phyloP scores from a whole-genome alignment of 2,797 vertebrate species.

The Loriculus beryllinus region DNA sequence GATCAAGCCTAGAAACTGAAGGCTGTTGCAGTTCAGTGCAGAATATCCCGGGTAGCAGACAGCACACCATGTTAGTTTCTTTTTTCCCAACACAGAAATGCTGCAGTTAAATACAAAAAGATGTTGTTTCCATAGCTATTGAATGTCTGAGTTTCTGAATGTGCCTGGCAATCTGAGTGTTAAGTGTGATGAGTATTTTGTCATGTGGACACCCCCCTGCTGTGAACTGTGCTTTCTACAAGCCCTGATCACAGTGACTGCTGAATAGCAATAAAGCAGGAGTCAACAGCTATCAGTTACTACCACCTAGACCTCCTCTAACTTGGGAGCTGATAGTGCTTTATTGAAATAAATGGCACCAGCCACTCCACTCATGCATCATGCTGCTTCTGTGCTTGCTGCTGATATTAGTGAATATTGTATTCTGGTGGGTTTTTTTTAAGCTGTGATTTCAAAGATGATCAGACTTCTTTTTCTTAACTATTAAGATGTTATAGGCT shows the following conservation, averaged over 20 bases:
- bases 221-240: not conserved
- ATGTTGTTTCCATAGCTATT: not conserved
- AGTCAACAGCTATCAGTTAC: not conserved
- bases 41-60: not conserved
- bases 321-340: not conserved
- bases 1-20: not conserved
- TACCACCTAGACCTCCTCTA: not conserved
- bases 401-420: not conserved
- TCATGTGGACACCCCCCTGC: not conserved
- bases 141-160: not conserved
- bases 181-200: fast-evolving
- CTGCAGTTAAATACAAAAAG: not conserved
- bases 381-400: not conserved
- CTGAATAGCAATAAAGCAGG: not conserved
- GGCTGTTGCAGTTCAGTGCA: not conserved
- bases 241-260: fast-evolving
- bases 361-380: not conserved
- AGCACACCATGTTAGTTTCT: not conserved
- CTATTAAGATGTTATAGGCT: not conserved
- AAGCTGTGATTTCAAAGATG: not conserved
- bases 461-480: not conserved
- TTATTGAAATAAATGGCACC: not conserved
- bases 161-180: not conserved
- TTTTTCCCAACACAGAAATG: not conserved
- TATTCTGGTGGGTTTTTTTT: not conserved